Evolutionary conservation across 1,140 invertebrate genomes (phyloP), one percentile per base, ranked within the genome.

Genomic region (Sminthurides bifidus): DNA sequence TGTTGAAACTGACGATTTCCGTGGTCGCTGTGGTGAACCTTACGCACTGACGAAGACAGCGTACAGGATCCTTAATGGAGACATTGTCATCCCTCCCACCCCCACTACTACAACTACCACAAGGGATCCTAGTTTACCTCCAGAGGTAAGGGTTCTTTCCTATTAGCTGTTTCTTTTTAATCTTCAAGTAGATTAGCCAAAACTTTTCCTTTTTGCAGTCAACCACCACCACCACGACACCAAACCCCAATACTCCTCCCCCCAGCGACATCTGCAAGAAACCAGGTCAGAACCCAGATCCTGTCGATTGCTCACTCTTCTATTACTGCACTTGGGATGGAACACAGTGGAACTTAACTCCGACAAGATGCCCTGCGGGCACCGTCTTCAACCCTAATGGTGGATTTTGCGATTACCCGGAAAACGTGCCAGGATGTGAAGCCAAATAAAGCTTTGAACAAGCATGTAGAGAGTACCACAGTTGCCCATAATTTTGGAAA

Each of bases 1-100:
- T 1, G 63, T 76, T 17, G 75, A 76, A 56, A 71, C 70, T 1
- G 57, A 59, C 27, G 57, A 60, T 21, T 60, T 60, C 38, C 19
- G 40, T 14, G 46, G 58, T 26, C n/a, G 19, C 1, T 56, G 54
- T 30, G 54, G 54, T 5, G 54, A 52, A 26, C n/a, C 29, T 17
- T 51, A 37, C 33, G 33, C 46, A 19, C 44, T 60, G 6, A 56
- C 52, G n/a, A 56, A 54, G 24, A 56, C 53, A 23, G 35, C 38
- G 12, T 50, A 52, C 30, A 35, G 58, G 26, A 52, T 37, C 2
- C 27, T 55, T 0, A 35, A 51, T 33, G 54, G 53, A 19, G 54
- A 51, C n/a, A 33, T 48, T 30, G 29, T 21, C 3, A 35, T 24
- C 3, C 2, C 17, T 8, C 46, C 60, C 3, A 50, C 49, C 29